Evolutionary conservation across 2,113 vertebrate species (phyloP), one percentile per base, ranked within the genome.

Genomic region (Clarias magur): DNA sequence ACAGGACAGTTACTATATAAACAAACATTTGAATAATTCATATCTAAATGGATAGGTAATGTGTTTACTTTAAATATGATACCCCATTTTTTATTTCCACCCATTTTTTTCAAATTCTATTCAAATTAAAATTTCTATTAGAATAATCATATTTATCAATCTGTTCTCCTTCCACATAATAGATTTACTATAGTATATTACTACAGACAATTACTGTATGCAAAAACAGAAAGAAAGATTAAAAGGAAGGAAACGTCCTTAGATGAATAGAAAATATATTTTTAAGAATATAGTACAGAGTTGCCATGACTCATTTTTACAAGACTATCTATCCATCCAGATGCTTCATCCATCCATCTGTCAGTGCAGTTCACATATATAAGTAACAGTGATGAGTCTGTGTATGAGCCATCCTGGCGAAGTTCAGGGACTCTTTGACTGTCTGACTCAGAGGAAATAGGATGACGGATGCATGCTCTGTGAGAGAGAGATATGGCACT

Each of bases 371-470:
- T 54, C 73, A 76, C 73, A 76, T 53, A 76, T 53, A 76, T 54
- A n/a, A 25, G 34, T 54, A 53, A 25, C 73, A 76, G 42, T 75
- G 72, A 38, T 27, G 60, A 62, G 59, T 85, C 83, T 85, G 42
- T 16, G 56, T 21, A 38, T 13, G 38, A 72, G 34, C 48, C 84
- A 85, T 16, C 25, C 57, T 19, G 23, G 57, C 34, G 34, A n/a
- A 53, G 84, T 85, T 76, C 56, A 73, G 83, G 70, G 70, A 60
- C 19, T 62, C 56, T 85, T 76, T 76, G 70, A 85, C 76, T 79
- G 83, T 76, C 54, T 57, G 70, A 59, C 42, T 63, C 16, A 12
- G 38, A 76, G 27, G 57, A 76, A 76, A 76, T 21, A 13, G 72
- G 38, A 78, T 85, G 57, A 78, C 13, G 30, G 73, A 54, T 85